phyloP scores from a whole-genome alignment of 2,888 invertebrate genomes.

The Eledona agricola region DNA sequence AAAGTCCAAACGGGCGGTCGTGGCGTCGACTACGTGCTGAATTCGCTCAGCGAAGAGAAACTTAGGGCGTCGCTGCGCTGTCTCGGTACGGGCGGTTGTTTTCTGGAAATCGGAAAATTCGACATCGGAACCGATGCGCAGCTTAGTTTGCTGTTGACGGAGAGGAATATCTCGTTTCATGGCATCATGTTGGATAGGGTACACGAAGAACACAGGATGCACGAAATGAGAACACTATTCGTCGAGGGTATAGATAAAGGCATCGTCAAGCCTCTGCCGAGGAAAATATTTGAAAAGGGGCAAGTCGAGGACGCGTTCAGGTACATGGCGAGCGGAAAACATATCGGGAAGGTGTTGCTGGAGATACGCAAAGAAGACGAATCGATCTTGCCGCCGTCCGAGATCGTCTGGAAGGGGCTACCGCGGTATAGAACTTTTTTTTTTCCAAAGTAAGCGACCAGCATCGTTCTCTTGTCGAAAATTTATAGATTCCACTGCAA shows the following conservation, averaged over 20 bases:
- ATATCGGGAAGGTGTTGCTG: conserved; percentile 76
- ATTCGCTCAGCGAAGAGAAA: conserved; percentile 91
- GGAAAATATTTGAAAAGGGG: conserved; percentile 70
- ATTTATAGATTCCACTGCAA: conserved; percentile 56
- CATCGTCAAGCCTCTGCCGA: conserved; percentile 73
- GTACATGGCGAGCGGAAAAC: conserved; percentile 73
- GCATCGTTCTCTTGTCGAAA: not conserved
- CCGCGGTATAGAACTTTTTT: not conserved
- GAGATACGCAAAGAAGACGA: conserved; percentile 56
- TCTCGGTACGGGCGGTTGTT: conserved; percentile 70
- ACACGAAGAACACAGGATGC: conserved; percentile 65
- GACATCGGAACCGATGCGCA: conserved; percentile 75
- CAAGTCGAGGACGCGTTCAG: conserved; percentile 78
- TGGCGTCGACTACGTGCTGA: conserved; percentile 91
- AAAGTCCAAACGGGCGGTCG: conserved; percentile 81
- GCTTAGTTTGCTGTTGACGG: conserved; percentile 70
- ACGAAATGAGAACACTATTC: no score
- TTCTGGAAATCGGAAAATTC: conserved; percentile 87
- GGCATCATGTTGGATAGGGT: conserved; percentile 80
- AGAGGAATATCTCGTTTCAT: conserved; percentile 78
- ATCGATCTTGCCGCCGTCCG: no score
- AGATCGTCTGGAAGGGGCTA: not conserved
- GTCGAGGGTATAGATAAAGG: conserved; percentile 70
- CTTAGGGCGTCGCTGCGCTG: conserved; percentile 75
- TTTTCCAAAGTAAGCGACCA: conserved; percentile 1